Evolutionary conservation across 2,888 invertebrate species (phyloP), one percentile per base, ranked within the genome.

Genomic region (Mimas tiliae): DNA sequence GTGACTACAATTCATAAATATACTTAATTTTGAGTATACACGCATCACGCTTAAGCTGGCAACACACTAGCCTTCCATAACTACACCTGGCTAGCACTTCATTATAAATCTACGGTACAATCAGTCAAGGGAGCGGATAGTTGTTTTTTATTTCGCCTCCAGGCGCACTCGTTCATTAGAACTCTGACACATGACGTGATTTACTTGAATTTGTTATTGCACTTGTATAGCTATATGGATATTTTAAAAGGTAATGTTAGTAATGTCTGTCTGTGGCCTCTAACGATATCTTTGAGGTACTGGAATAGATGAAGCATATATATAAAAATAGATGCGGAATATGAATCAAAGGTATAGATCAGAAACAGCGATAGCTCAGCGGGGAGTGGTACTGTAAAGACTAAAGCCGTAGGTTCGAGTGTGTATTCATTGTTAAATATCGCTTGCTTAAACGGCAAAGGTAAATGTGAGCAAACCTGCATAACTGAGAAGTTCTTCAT

Each of bases 61-160:
- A 45, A 45, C 45, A 48, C 19, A 19, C 50, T 50, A 50, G 9
- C 50, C 50, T 16, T 50, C 50, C 11, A 50, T 45, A 16, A 4
- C 27, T 16, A 27, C 33, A 33, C 33, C 9, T 47, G 53, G 12
- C 19, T 45, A 34, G 53, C 47, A 55, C 47, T 53, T 55, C 12
- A 38, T 45, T 65, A 65, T 65, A 55, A 65, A 65, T 65, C 33
- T 65, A 45, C 33, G 11, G 4, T 27, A 53, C 70, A 75, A 72
- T 77, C 76, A 70, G 67, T 73, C 76, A 74, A 74, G 79, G 73
- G 72, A 70, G 58, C 69, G 50, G 45, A 69, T 70, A 62, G 64
- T 66, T 62, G 64, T 65, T 69, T 68, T 50, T 58, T 72, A 62
- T 69, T 68, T 66, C 21, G 71, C 72, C 65, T 63, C 45, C 65